Conservation (phyloP, 2,113 vertebrate species). For the Oreochromis spilurus region DNA sequence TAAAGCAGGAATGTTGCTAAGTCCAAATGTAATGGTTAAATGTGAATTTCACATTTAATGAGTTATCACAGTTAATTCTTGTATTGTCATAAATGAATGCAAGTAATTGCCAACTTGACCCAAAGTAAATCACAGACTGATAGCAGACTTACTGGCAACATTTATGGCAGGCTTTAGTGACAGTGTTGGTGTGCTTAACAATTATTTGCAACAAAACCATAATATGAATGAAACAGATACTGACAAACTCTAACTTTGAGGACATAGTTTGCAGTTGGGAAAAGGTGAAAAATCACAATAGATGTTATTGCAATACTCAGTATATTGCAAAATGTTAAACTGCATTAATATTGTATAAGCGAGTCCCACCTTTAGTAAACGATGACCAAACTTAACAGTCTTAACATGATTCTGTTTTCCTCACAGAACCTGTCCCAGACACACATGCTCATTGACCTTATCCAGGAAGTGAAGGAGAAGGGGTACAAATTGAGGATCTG, state of each 20-base stretch:
- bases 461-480: slow-evolving; percentile 92
- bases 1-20: neutral
- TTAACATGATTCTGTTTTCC: neutral
- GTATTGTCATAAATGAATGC: neutral
- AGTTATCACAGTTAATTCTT: neutral
- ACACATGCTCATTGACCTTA: slow-evolving; percentile 87
- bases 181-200: neutral
- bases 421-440: slow-evolving; percentile 92
- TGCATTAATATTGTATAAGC: neutral
- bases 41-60: neutral
- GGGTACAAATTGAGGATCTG: slow-evolving; percentile 88
- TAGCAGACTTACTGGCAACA: neutral
- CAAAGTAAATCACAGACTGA: neutral
- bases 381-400: neutral
- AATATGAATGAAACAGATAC: neutral
- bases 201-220: neutral
- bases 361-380: neutral
- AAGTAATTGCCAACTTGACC: neutral
- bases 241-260: neutral
- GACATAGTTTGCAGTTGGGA: neutral
- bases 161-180: neutral
- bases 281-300: neutral
- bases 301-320: neutral
- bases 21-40: neutral
- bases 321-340: neutral